Evolutionary conservation across 2,888 invertebrate genomes (phyloP).

Genomic region (Pollenia griseotomentosa): DNA sequence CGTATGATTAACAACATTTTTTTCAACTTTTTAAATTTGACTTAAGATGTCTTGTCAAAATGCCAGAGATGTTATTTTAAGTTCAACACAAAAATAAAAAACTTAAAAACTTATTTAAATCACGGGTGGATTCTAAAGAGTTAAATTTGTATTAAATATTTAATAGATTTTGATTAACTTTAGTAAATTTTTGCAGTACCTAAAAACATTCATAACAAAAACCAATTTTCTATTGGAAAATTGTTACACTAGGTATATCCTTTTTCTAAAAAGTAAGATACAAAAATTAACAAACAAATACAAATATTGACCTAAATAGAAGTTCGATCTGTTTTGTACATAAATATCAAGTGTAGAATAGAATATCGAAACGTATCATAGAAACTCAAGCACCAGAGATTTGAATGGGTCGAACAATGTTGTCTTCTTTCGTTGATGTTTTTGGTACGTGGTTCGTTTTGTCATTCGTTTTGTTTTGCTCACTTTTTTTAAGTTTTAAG

Average conservation of each 20-base stretch:
- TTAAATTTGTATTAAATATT: too few relatives aligned
- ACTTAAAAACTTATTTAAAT: too few relatives aligned
- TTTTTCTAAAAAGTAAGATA: background rate
- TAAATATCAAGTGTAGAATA: constrained; percentile 2
- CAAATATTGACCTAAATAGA: constrained; percentile 39
- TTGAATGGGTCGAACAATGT: constrained; percentile 10
- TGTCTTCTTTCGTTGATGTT: constrained; percentile 35
- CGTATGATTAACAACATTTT: too few relatives aligned
- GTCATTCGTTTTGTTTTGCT: constrained; percentile 26
- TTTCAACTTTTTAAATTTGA: too few relatives aligned
- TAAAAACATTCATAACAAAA: background rate
- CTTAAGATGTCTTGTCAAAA: too few relatives aligned
- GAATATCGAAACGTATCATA: background rate
- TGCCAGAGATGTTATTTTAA: too few relatives aligned
- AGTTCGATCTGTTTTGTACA: constrained; percentile 17
- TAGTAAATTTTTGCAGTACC: background rate
- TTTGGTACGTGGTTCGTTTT: constrained; percentile 28
- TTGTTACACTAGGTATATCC: background rate
- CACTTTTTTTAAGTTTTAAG: constrained; percentile 23
- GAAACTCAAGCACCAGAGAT: background rate
- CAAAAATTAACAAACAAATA: background rate
- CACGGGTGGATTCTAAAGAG: too few relatives aligned
- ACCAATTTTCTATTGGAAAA: too few relatives aligned
- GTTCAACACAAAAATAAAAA: too few relatives aligned
- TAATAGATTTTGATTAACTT: too few relatives aligned